These are phyloP conservation scores for Spea bombifrons DNA, from an alignment of 2,113 vertebrate genomes.

Conservation along the genomic window DNA sequence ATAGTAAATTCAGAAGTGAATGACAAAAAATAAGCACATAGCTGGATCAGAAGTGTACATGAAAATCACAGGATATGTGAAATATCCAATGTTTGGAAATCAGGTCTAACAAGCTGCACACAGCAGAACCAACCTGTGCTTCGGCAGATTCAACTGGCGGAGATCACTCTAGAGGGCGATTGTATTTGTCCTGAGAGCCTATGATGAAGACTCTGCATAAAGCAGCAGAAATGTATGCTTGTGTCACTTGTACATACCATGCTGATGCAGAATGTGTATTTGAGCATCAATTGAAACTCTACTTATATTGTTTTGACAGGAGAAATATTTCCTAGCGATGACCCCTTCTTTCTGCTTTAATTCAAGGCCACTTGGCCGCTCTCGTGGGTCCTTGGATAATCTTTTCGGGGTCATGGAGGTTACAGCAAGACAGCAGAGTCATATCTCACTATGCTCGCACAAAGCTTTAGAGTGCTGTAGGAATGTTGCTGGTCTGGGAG, in stretches of 20 bases:
- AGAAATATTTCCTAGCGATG: constrained; percentile 43
- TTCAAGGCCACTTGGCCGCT: constrained; percentile 32
- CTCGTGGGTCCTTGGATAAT: constrained; percentile 38
- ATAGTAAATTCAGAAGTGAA: too few relatives aligned
- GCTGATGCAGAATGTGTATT: background rate
- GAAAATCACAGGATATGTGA: background rate
- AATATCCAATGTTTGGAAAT: background rate
- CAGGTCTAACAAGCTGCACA: background rate
- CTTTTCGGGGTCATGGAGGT: constrained; percentile 39
- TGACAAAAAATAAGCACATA: too few relatives aligned
- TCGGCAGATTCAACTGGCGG: background rate
- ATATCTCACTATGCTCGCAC: constrained; percentile 24
- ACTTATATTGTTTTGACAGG: constrained; percentile 39
- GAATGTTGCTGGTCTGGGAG: background rate
- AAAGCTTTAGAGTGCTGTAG: background rate
- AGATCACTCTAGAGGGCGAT: background rate
- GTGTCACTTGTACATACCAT: background rate
- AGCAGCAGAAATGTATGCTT: background rate
- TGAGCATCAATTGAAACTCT: constrained; percentile 30
- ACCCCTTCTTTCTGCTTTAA: constrained; percentile 40
- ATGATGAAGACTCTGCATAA: background rate
- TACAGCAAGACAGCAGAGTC: constrained; percentile 21
- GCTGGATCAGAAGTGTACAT: too few relatives aligned
- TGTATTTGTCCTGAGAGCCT: constrained; percentile 1
- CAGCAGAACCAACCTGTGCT: background rate